Conservation (phyloP, 2,797 vertebrate species). For the Hozukius guyotensis region DNA sequence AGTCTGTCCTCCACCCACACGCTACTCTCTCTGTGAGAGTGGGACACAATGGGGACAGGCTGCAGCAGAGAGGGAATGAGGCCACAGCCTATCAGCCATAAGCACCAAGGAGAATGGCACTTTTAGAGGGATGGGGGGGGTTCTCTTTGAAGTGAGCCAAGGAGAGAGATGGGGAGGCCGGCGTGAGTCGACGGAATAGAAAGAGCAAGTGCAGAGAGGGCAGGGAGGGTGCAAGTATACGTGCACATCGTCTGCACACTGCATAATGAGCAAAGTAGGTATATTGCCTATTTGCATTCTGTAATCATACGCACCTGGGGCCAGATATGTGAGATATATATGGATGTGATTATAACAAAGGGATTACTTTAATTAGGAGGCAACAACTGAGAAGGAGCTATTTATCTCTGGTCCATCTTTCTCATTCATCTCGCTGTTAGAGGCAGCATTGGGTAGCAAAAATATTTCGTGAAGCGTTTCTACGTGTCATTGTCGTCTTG, state of each 20-base stretch:
- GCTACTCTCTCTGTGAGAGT: slow-evolving; percentile 61
- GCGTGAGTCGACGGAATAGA: slow-evolving; percentile 58
- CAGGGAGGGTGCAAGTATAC: slow-evolving; percentile 44
- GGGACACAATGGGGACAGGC: slow-evolving; percentile 82
- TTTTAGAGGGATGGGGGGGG: slow-evolving; percentile 58
- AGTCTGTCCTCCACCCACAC: slow-evolving; percentile 78
- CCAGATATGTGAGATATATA: slow-evolving; percentile 40
- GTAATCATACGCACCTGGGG: slow-evolving; percentile 61
- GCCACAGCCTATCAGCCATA: slow-evolving; percentile 80
- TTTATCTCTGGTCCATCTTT: slow-evolving; percentile 57
- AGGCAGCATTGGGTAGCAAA: slow-evolving; percentile 23
- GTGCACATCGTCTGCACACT: slow-evolving; percentile 31
- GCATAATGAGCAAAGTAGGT: slow-evolving; percentile 50
- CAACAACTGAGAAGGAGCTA: slow-evolving; percentile 48
- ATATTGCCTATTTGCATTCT: slow-evolving; percentile 63
- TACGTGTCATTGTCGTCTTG: slow-evolving; percentile 17
- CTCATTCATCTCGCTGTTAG: slow-evolving; percentile 43
- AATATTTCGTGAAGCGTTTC: slow-evolving; percentile 16
- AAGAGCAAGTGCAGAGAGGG: slow-evolving; percentile 45
- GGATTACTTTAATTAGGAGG: slow-evolving; percentile 65
- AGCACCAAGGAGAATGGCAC: slow-evolving; percentile 79
- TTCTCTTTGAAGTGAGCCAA: slow-evolving; percentile 76
- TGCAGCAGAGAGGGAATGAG: slow-evolving; percentile 79
- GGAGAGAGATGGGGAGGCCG: slow-evolving; percentile 64
- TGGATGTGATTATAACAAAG: slow-evolving; percentile 53